These are phyloP conservation scores for Aselliscus stoliczkanus DNA, from an alignment of 2,797 vertebrate species.

Conservation along the genomic window DNA sequence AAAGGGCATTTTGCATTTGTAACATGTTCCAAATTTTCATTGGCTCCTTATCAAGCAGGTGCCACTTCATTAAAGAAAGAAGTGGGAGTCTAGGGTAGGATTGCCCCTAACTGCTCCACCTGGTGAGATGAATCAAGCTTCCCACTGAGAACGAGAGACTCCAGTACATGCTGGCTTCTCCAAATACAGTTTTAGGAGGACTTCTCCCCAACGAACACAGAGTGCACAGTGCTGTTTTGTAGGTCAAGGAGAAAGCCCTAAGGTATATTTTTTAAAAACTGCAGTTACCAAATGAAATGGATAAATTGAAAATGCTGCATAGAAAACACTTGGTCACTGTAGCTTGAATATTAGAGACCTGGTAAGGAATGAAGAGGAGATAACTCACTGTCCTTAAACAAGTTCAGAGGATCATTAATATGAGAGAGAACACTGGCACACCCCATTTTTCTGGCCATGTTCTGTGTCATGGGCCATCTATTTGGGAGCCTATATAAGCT, in stretches of 20 bases:
- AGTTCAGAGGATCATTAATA: background rate
- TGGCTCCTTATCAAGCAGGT: conserved; percentile 59
- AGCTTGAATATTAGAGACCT: background rate
- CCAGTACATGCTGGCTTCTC: background rate
- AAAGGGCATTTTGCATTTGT: conserved; percentile 61
- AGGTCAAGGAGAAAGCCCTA: conserved; percentile 61
- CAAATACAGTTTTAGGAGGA: background rate
- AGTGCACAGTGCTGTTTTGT: conserved; percentile 25
- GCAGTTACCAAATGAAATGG: conserved; percentile 41
- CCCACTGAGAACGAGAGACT: background rate
- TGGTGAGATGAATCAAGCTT: conserved; percentile 61
- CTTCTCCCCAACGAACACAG: conserved; percentile 1
- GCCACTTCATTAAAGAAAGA: conserved; percentile 63
- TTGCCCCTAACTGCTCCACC: conserved; percentile 48
- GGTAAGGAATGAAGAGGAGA: background rate
- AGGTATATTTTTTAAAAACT: background rate
- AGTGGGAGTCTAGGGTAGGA: background rate
- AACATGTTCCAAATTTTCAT: conserved; percentile 61
- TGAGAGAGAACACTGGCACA: background rate
- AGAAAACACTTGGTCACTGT: conserved; percentile 35
- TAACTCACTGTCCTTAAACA: background rate
- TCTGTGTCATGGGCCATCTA: background rate
- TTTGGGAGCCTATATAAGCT: background rate
- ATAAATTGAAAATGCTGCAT: conserved; percentile 19
- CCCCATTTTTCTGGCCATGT: background rate